Evolutionary conservation across 2,113 vertebrate species (phyloP).

Genomic region (Ptyas mucosa): DNA sequence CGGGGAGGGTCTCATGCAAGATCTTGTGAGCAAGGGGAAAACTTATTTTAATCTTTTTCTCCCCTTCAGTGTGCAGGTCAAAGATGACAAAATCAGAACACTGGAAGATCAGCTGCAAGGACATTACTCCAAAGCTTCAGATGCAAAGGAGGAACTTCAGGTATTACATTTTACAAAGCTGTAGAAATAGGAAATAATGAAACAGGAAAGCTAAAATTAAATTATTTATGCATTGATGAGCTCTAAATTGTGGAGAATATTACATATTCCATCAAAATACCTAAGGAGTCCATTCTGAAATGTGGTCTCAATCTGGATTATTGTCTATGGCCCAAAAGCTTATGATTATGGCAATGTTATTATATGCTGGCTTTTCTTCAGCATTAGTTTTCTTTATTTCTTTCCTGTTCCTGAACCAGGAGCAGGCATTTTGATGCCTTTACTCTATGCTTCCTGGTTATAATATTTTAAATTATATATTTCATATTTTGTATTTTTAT

Average conservation of each 20-base stretch:
- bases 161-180: conserved; percentile 39
- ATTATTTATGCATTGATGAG: not conserved
- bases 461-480: not conserved
- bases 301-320: not conserved
- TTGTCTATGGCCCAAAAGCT: not conserved
- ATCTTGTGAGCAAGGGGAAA: not conserved
- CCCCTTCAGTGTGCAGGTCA: conserved; percentile 64
- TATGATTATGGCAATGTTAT: not conserved
- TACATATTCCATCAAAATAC: not conserved
- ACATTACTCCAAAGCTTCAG: conserved; percentile 61
- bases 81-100: conserved; percentile 74
- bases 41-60: conserved; percentile 20
- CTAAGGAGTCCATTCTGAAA: not conserved
- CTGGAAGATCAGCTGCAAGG: conserved; percentile 73
- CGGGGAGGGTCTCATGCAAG: not conserved
- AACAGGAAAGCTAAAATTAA: not conserved
- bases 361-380: not conserved
- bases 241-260: not conserved
- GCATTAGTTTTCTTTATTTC: not conserved
- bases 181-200: not conserved
- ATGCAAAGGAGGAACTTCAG: conserved; percentile 73
- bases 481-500: not conserved
- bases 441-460: not conserved
- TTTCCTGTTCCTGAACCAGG: not conserved
- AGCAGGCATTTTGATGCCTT: not conserved